phyloP scores from a whole-genome alignment of 2,797 vertebrate genomes.

The Intellagama lesueurii region DNA sequence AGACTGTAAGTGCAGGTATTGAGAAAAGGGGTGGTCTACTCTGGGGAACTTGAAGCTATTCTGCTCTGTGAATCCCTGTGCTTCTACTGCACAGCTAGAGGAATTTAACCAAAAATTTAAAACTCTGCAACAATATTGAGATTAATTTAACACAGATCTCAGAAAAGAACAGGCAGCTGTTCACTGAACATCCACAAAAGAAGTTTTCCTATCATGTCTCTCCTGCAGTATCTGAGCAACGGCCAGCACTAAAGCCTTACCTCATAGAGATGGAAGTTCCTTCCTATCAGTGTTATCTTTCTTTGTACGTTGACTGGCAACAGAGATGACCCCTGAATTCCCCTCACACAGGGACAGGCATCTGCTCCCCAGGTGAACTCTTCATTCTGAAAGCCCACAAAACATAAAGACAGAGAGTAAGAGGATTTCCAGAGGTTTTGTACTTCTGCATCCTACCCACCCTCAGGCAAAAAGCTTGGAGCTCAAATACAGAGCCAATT shows the following conservation, averaged over 20 bases:
- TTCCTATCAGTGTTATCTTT: conserved; percentile 89
- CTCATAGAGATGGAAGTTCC: conserved; percentile 92
- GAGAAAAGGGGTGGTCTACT: too few species aligned
- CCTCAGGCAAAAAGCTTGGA: not conserved
- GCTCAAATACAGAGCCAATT: not conserved
- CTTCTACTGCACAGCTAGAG: too few species aligned
- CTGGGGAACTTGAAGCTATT: too few species aligned
- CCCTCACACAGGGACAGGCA: conserved; percentile 92
- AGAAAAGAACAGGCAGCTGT: not conserved
- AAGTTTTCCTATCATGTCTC: not conserved
- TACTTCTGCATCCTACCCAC: too few species aligned
- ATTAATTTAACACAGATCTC: too few species aligned
- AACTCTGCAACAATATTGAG: too few species aligned
- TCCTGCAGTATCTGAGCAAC: not conserved
- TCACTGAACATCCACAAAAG: not conserved
- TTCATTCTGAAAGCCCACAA: conserved; percentile 78
- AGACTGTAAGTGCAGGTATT: too few species aligned
- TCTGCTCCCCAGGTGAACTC: conserved; percentile 84
- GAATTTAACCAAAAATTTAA: too few species aligned
- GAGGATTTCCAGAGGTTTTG: not conserved
- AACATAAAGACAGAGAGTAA: not conserved
- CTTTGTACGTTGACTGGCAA: conserved; percentile 87
- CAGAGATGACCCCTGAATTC: conserved; percentile 87
- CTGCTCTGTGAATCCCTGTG: too few species aligned
- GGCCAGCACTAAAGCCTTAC: conserved; percentile 70